A percentile compares a stretch with the other conserved stretches of the same genome.
These are phyloP conservation scores for Strigops habroptila DNA, from an alignment of 2,113 vertebrate species.

Conservation along the genomic window DNA sequence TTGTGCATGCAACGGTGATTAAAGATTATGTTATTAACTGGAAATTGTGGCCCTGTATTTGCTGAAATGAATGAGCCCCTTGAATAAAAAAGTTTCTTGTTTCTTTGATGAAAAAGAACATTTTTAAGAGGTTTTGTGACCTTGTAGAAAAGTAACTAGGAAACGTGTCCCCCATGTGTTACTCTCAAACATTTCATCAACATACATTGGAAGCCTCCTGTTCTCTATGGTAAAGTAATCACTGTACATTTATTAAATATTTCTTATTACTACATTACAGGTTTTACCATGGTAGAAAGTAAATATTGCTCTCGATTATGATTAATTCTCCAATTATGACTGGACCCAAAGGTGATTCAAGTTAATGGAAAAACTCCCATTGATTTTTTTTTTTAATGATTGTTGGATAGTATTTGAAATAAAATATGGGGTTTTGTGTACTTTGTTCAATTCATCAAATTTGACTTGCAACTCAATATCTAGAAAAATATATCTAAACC, in stretches of 20 bases:
- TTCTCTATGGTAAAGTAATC: neutral
- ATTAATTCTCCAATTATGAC: neutral
- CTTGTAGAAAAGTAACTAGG: neutral
- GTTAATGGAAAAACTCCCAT: conserved; percentile 27
- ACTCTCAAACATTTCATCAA: neutral
- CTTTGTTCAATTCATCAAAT: neutral
- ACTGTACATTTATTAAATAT: neutral
- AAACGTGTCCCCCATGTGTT: neutral
- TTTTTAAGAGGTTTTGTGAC: neutral
- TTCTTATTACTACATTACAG: neutral
- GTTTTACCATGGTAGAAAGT: neutral
- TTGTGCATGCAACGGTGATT: neutral
- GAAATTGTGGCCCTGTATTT: neutral
- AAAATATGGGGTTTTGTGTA: neutral
- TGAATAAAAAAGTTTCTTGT: neutral
- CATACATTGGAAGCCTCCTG: neutral
- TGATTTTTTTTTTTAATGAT: neutral
- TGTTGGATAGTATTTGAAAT: neutral
- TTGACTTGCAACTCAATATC: neutral
- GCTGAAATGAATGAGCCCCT: neutral
- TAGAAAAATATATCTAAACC: neutral
- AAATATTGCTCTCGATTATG: conserved; percentile 20
- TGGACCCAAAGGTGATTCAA: neutral
- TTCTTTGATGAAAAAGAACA: neutral
- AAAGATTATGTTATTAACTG: neutral